Conservation (phyloP, 1,140 invertebrate genomes). For the Pemphigus obesinymphae region DNA sequence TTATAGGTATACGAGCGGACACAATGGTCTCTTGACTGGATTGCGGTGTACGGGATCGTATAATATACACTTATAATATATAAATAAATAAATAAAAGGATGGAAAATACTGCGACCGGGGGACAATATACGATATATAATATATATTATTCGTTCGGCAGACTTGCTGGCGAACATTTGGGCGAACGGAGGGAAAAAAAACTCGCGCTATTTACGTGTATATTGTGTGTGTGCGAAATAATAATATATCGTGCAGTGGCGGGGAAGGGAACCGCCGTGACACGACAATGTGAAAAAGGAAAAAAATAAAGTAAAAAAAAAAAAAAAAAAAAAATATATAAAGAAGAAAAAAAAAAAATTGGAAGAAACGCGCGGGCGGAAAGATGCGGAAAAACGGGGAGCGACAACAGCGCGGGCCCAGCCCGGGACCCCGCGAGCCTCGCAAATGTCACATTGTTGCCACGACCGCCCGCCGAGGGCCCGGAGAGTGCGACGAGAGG, state of each 20-base stretch:
- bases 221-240: background rate
- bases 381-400: too few species aligned
- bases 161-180: too few species aligned
- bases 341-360: background rate
- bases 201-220: too few species aligned
- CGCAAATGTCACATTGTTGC: conserved; percentile 19
- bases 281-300: too few species aligned
- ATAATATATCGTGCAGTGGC: background rate
- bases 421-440: too few species aligned
- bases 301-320: too few species aligned
- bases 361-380: conserved; percentile 13
- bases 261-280: background rate
- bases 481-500: background rate
- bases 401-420: background rate
- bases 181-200: conserved; percentile 1
- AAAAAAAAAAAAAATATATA: background rate
- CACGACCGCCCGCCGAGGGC: background rate
- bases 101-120: background rate
- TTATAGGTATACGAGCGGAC: too few species aligned
- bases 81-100: background rate
- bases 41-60: conserved; percentile 10
- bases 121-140: too few species aligned
- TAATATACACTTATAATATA: background rate
- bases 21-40: conserved; percentile 20
- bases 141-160: too few species aligned